Evolutionary conservation across 2,113 vertebrate species (phyloP).

Genomic region (Furnarius figulus): DNA sequence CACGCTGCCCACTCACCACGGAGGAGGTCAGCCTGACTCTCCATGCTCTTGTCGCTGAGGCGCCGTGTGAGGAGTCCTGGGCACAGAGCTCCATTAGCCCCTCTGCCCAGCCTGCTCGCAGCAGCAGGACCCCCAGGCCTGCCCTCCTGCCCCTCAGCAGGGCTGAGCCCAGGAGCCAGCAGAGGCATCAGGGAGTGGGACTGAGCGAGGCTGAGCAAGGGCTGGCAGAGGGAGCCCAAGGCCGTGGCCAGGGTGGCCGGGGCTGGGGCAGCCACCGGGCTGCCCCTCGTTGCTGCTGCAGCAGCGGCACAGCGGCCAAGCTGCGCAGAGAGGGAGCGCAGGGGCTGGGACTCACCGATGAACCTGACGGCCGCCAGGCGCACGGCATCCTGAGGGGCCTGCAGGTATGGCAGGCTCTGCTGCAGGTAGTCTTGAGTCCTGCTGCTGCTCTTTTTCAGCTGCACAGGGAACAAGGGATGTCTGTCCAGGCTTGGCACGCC

Average conservation of each 20-base stretch:
- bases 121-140: background rate
- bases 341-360: background rate
- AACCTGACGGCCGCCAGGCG: background rate
- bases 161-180: background rate
- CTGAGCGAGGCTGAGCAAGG: background rate
- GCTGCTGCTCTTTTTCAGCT: background rate
- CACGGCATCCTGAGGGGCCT: background rate
- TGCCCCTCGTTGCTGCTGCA: background rate
- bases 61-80: background rate
- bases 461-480: background rate
- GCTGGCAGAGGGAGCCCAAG: background rate
- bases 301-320: background rate
- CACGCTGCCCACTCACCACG: background rate
- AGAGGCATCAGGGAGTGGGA: background rate
- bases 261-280: background rate
- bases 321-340: background rate
- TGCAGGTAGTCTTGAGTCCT: background rate
- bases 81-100: background rate
- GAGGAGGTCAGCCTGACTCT: background rate
- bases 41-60: background rate
- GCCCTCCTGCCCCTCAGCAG: accelerated
- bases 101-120: background rate
- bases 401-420: background rate
- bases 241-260: background rate
- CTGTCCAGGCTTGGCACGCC: background rate